phyloP scores from a whole-genome alignment of 35 echinoderm and acorn worm genomes.

The Diadema setosum region DNA sequence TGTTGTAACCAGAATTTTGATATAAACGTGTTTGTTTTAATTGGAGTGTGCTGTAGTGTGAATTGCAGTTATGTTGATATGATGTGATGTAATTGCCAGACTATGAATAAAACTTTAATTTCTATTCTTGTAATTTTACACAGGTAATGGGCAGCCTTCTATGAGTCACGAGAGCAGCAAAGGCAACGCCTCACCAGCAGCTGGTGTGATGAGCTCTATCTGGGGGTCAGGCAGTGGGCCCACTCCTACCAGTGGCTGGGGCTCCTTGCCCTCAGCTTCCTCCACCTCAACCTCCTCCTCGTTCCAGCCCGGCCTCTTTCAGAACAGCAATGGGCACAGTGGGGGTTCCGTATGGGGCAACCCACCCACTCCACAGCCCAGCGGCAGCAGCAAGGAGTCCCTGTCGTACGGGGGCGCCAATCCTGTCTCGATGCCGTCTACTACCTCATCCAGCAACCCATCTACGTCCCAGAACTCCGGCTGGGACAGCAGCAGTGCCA shows the following conservation, averaged over 20 bases:
- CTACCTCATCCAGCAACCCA: slow-evolving; percentile 18
- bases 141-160: not conserved
- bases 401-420: not conserved
- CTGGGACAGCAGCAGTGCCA: slow-evolving; percentile 25
- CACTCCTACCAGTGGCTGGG: slow-evolving; percentile 12
- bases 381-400: not conserved
- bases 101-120: not conserved
- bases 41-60: no score
- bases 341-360: not conserved
- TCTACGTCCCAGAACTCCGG: slow-evolving; percentile 7
- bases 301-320: slow-evolving; percentile 9
- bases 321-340: slow-evolving; percentile 10
- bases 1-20: no score
- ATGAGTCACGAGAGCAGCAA: not conserved
- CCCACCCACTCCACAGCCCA: not conserved
- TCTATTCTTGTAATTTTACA: not conserved
- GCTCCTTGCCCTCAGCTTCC: not conserved
- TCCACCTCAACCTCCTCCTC: not conserved
- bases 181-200: not conserved
- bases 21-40: no score
- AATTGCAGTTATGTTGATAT: no score
- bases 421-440: not conserved
- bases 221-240: not conserved
- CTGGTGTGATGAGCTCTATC: not conserved
- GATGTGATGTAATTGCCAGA: no score